Percentiles rank a stretch among this genome's conserved stretches.
Conservation (phyloP, 2,888 invertebrate genomes). For the Chesias legatella region DNA sequence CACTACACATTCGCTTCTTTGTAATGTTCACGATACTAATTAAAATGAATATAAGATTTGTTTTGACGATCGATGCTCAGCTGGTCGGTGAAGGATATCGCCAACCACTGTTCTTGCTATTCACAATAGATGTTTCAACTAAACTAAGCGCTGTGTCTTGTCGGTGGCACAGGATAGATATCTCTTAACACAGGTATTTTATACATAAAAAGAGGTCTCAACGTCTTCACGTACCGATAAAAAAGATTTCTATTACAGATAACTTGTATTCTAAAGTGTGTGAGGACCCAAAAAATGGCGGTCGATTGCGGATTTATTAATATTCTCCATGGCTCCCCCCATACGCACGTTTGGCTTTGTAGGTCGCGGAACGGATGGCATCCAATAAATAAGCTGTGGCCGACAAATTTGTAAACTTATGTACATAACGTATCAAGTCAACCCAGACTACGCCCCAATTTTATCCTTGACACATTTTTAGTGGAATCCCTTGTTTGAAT, state of each 20-base stretch:
- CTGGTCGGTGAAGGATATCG: too few relatives aligned
- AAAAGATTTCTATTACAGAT: too few relatives aligned
- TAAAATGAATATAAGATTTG: neutral
- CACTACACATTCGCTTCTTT: slow-evolving; percentile 3
- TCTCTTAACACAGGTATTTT: too few relatives aligned
- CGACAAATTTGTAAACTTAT: slow-evolving; percentile 49
- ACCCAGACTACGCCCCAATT: slow-evolving; percentile 43
- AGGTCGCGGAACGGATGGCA: slow-evolving; percentile 63
- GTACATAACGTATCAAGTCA: slow-evolving; percentile 32
- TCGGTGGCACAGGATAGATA: too few relatives aligned
- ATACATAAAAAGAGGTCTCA: too few relatives aligned
- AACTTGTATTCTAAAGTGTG: too few relatives aligned
- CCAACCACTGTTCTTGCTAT: too few relatives aligned
- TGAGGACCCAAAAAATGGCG: slow-evolving; percentile 27
- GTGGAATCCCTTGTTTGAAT: too few relatives aligned
- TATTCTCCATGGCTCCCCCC: slow-evolving; percentile 52
- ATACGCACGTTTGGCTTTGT: slow-evolving; percentile 54
- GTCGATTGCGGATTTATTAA: slow-evolving; percentile 42
- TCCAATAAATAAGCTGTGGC: slow-evolving; percentile 50
- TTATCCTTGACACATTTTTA: slow-evolving; percentile 25
- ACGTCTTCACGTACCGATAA: too few relatives aligned
- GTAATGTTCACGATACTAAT: neutral
- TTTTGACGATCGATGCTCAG: slow-evolving; percentile 22
- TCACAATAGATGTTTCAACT: too few relatives aligned
- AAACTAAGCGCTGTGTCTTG: too few relatives aligned